These are phyloP conservation scores for Megastigmus dorsalis DNA, from an alignment of 2,888 invertebrate species.

Conservation along the genomic window DNA sequence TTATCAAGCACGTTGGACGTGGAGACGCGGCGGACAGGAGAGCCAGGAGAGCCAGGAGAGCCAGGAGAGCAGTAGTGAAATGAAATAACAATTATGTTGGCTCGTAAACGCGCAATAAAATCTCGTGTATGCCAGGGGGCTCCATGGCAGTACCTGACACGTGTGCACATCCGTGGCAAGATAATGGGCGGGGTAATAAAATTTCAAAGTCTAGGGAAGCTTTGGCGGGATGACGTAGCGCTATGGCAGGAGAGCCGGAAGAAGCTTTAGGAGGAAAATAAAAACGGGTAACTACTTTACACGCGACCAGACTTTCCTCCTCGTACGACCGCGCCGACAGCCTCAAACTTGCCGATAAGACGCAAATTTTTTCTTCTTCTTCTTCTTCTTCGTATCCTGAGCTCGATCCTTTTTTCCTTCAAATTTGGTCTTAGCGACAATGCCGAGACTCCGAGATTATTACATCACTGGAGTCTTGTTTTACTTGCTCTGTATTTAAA, in stretches of 20 bases:
- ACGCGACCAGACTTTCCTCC: conserved; percentile 29
- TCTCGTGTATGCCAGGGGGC: conserved; percentile 51
- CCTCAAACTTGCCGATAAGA: conserved; percentile 41
- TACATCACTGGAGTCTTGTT: too few species aligned
- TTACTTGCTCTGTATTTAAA: too few species aligned
- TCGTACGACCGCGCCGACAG: conserved; percentile 6
- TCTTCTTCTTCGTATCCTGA: background rate
- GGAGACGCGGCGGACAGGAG: too few species aligned
- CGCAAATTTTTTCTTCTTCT: conserved; percentile 13
- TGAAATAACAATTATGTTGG: conserved; percentile 60
- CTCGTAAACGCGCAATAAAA: conserved; percentile 61
- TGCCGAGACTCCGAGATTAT: too few species aligned
- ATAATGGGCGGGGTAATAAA: conserved; percentile 64
- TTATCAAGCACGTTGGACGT: too few species aligned
- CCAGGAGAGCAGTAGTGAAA: conserved; percentile 32
- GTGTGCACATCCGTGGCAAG: conserved; percentile 53
- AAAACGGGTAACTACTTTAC: conserved; percentile 44
- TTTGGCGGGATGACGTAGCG: conserved; percentile 30
- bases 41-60: too few species aligned
- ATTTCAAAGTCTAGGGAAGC: conserved; percentile 56
- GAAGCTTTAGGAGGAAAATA: conserved; percentile 44
- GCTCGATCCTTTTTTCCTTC: too few species aligned
- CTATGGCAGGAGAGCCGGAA: too few species aligned
- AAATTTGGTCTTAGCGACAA: too few species aligned
- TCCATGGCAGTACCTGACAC: conserved; percentile 28